Percentiles rank a stretch among this genome's conserved stretches.
Evolutionary conservation across 2,113 vertebrate genomes (phyloP).

Genomic region (Cromileptes altivelis): DNA sequence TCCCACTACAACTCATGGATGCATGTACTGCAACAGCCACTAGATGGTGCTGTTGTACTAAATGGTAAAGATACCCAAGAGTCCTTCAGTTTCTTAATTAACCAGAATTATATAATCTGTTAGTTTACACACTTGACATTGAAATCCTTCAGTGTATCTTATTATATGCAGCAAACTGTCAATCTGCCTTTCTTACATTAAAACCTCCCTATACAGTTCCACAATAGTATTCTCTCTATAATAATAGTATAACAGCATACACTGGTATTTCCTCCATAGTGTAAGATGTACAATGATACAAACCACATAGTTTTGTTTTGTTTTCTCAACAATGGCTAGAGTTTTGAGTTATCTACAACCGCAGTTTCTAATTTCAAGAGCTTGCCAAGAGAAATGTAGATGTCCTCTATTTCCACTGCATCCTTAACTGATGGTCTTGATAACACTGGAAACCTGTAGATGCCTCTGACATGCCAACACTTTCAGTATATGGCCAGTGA

Average conservation of each 20-base stretch:
- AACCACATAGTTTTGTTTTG: background rate
- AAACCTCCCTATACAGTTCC: background rate
- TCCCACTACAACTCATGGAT: fast-evolving
- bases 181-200: background rate
- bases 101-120: slow-evolving; percentile 15
- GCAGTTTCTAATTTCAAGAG: slow-evolving; percentile 18
- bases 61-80: background rate
- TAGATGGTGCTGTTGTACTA: slow-evolving; percentile 74
- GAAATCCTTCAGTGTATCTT: background rate
- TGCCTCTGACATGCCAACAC: background rate
- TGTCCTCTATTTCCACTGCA: background rate
- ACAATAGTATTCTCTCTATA: background rate
- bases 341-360: background rate
- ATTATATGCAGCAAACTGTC: background rate
- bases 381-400: slow-evolving; percentile 5
- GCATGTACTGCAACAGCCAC: slow-evolving; percentile 23
- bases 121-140: background rate
- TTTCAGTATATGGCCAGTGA: background rate
- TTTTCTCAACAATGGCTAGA: background rate
- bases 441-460: background rate
- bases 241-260: background rate
- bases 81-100: background rate
- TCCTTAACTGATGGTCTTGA: background rate
- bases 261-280: background rate
- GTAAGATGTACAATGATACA: background rate